A percentile compares a stretch with the other conserved stretches of the same genome.
Evolutionary conservation across 1,140 invertebrate species (phyloP).

Genomic region (Drosophila rufa): DNA sequence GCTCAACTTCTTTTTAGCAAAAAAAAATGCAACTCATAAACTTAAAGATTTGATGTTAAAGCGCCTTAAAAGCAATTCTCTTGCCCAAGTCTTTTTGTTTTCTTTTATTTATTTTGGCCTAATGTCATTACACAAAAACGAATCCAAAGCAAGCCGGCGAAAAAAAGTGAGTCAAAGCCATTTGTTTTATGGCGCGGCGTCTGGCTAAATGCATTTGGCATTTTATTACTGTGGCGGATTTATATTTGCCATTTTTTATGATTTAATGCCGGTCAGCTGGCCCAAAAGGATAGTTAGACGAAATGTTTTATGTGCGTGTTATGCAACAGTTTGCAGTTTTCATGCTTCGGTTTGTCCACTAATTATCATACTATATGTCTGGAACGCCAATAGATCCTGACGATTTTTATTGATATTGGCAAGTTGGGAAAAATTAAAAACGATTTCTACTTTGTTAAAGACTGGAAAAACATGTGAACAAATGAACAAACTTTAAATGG

Average conservation of each 20-base stretch:
- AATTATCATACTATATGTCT: slow-evolving; percentile 26
- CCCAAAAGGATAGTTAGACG: slow-evolving; percentile 63
- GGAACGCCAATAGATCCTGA: slow-evolving; percentile 13
- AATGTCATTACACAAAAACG: slow-evolving; percentile 59
- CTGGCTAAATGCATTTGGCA: slow-evolving; percentile 61
- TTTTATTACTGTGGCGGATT: slow-evolving; percentile 57
- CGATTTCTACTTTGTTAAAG: no score
- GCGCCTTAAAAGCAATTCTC: slow-evolving; percentile 40
- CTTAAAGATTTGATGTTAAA: slow-evolving; percentile 49
- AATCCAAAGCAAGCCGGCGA: slow-evolving; percentile 19
- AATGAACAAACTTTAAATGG: no score
- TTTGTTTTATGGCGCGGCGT: slow-evolving; percentile 52
- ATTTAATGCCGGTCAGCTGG: slow-evolving; percentile 60
- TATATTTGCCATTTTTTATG: slow-evolving; percentile 51
- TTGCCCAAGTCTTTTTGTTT: slow-evolving; percentile 17
- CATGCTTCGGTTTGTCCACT: slow-evolving; percentile 1
- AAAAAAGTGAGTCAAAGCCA: slow-evolving; percentile 57
- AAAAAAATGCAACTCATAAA: slow-evolving; percentile 70
- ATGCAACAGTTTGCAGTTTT: slow-evolving; percentile 53
- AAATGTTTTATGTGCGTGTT: slow-evolving; percentile 67
- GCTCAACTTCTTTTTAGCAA: slow-evolving; percentile 1
- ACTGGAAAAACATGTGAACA: no score
- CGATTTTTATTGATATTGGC: slow-evolving; percentile 13
- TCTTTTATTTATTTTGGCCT: slow-evolving; percentile 60
- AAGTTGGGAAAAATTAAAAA: no score